Base-by-base conservation (phyloP, 2,888 invertebrate genomes). In the Phalera bucephala region DNA sequence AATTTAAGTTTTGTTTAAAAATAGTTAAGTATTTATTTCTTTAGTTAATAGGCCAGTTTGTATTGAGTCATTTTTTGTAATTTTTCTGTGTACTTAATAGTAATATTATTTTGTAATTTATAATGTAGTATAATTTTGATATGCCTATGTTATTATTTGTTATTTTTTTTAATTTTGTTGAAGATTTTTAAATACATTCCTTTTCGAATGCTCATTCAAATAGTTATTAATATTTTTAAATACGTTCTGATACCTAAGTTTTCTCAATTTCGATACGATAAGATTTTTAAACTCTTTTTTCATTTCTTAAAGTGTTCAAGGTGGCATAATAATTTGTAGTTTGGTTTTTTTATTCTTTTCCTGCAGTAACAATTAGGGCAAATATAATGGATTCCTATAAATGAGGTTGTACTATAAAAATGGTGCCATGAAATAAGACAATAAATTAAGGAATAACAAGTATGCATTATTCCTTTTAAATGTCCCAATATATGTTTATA, bases 21-120 rank as follows among this genome's bases (percentile, higher is more conserved):
- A 60, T 47, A 40, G 27, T 47, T 82, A 81, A 80, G 77, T 88
- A 88, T 88, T 88, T 88, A 87, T 88, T 88, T 69, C 47, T 27
- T 59, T 84, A 85, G 80, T 62, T 66, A 38, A 52, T 77, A 87
- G 83, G 84, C 84, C 85, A 84, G 85, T 86, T 83, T 70, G 52
- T 77, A 77, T 77, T 85, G 80, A 88, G 88, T 88, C 87, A 87
- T 80, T 78, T n/a, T 72, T 72, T 61, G 59, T 36, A 28, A 40
- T 39, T 49, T 45, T 43, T 64, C 51, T 14, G n/a, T 51, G 56
- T 52, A 53, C 30, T 40, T 49, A 52, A 8, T 68, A 68, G 55
- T 29, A 45, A 66, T 62, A 61, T 46, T 64, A 69, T 63, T 50
- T 62, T 70, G 40, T 66, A 64, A 46, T 70, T 65, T 67, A 54